A percentile compares a stretch with the other conserved stretches of the same genome.
Evolutionary conservation across 2,888 invertebrate genomes (phyloP).

Genomic region (Tubulanus polymorphus): DNA sequence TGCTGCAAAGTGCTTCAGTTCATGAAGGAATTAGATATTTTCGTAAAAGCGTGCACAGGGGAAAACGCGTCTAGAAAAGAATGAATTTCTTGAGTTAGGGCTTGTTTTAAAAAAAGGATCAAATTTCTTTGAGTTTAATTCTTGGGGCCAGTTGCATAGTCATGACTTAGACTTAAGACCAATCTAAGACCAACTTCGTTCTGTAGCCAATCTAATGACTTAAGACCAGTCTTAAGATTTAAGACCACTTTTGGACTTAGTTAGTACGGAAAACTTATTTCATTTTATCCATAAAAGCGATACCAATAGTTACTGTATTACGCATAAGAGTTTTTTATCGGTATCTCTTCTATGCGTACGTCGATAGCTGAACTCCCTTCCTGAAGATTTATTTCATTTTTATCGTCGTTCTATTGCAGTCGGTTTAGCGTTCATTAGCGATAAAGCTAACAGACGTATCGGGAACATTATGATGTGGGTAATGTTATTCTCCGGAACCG

Average conservation of each 20-base stretch:
- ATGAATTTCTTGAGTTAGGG: too few relatives aligned
- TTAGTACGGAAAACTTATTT: conserved; percentile 4
- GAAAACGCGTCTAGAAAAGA: too few relatives aligned
- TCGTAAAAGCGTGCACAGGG: too few relatives aligned
- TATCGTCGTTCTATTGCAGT: conserved; percentile 32
- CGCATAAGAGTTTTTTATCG: neutral
- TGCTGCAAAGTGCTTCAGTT: too few relatives aligned
- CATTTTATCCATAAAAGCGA: neutral
- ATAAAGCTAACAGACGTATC: conserved; percentile 51
- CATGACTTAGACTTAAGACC: neutral
- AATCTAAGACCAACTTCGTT: too few relatives aligned
- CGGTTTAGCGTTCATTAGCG: conserved; percentile 56
- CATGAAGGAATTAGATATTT: too few relatives aligned
- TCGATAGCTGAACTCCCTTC: neutral
- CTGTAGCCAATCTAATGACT: too few relatives aligned
- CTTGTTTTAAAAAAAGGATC: neutral
- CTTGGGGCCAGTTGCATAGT: neutral
- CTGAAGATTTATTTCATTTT: neutral
- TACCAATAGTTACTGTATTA: too few relatives aligned
- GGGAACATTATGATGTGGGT: conserved; percentile 82
- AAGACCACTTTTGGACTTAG: too few relatives aligned
- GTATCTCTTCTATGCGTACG: neutral
- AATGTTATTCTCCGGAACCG: conserved; percentile 71
- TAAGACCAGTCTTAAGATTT: too few relatives aligned
- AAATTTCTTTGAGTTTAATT: neutral